Evolutionary conservation across 2,797 vertebrate genomes (phyloP), one percentile per base, ranked within the genome.

Genomic region (Rhinogobio ventralis): DNA sequence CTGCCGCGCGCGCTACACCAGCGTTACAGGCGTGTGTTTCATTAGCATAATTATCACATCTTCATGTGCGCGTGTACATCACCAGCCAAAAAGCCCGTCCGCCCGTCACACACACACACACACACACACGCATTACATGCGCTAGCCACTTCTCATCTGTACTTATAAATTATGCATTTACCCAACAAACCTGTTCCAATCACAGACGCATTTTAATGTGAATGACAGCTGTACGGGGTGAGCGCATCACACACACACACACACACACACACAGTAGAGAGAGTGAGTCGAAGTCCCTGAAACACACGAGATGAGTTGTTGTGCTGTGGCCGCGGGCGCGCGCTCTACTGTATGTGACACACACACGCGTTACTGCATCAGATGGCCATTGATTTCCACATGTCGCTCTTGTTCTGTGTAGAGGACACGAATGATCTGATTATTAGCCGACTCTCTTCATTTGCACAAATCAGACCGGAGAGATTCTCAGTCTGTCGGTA

Each of bases 331-430:
- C 90, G 81, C 1, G 82, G 92, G 93, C 89, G 23, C 53, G 11
- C 9, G 64, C 46, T 25, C 83, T 60, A 39, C 49, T 67, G 62
- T 79, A 64, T 86, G 83, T 86, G 91, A 88, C 83, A 88, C 89
- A 86, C 51, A 53, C 17, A 53, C 17, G 7, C 33, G 33, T 33
- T 33, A 33, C 33, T 81, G n/a, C n/a, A n/a, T n/a, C n/a, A n/a
- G 88, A 92, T 91, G 90, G 69, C 42, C 91, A 95, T 94, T 92
- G 93, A 94, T 94, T 82, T 75, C 15, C 46, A 53, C 81, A 66
- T 90, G 90, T 90, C 91, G 89, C 85, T 93, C 91, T 94, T 91
- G 91, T 92, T 93, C 93, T 72, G 88, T 90, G 88, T n/a, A n/a
- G n/a, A n/a, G n/a, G 84, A 60, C 82, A 88, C 89, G 89, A 92